These are phyloP conservation scores for Anarhynchus alexandrinus DNA, from an alignment of 2,113 vertebrate species.

Conservation along the genomic window DNA sequence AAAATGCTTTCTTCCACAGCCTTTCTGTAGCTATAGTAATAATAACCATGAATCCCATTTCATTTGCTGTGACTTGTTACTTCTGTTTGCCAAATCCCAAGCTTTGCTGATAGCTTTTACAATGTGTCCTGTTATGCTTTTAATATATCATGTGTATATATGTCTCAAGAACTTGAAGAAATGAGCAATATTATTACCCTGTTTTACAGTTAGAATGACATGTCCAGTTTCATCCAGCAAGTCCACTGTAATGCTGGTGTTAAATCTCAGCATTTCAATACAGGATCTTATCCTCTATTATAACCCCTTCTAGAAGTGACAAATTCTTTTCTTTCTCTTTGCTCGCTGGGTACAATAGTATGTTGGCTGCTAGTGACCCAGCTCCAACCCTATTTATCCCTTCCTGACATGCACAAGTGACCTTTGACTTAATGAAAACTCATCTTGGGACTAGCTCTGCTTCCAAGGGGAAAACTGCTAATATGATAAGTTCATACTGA, in stretches of 20 bases:
- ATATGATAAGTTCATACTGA: accelerated
- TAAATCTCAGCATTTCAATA: neutral
- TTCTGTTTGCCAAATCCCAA: neutral
- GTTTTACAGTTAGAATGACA: neutral
- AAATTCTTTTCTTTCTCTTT: neutral
- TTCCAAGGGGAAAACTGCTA: neutral
- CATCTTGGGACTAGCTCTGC: neutral
- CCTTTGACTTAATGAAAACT: neutral
- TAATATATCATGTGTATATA: neutral
- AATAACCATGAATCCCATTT: neutral
- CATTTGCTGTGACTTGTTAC: neutral
- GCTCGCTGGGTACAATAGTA: neutral
- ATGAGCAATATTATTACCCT: neutral
- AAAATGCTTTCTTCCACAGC: neutral
- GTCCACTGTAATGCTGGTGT: neutral
- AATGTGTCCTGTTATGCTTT: neutral
- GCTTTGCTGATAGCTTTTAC: neutral
- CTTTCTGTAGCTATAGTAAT: neutral
- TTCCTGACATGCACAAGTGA: neutral
- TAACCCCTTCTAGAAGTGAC: neutral
- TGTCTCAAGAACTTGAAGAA: neutral
- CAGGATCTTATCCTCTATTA: neutral
- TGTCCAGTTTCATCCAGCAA: neutral
- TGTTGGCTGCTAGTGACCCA: neutral
- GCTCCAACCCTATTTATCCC: neutral